Base-by-base conservation (phyloP, 2,113 vertebrate species). In the Hymenochirus boettgeri region DNA sequence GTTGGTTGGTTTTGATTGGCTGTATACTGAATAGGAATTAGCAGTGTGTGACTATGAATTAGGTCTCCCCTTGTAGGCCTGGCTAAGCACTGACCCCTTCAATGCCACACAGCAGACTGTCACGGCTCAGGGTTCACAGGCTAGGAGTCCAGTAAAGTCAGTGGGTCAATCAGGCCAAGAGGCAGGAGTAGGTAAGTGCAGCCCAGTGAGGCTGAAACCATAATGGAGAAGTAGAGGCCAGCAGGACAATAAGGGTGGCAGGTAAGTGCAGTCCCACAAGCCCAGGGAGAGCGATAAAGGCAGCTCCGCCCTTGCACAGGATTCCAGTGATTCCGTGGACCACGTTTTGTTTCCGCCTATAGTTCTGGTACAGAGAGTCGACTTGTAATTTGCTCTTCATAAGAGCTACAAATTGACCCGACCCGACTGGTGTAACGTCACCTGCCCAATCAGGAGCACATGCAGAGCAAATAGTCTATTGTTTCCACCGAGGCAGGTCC, bases 371-470 rank as follows among this genome's bases (percentile, higher is more conserved):
- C 7, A 15, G 11, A 9, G 17, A 42, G 39, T 42, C 39, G 13
- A 15, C 4, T 11, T 11, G 15, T 42, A 42, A 42, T 42, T n/a
- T 15, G 17, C 39, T 42, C 39, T 17, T 42, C n/a, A 42, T 6
- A 42, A 11, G 39, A 42, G 39, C 17, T 42, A 42, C 39, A n/a
- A 15, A 42, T 42, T n/a, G 39, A 31, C 29, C 29, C 10, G 29
- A 42, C 39, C 35, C 39, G 11, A 17, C 2, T 15, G 5, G 5
- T 15, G 11, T n/a, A 6, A 6, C 39, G 7, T 18, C 39, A 42
- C 17, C 39, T n/a, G 39, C 39, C 39, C 39, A 42, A n/a, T 42
- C 39, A 42, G 17, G 39, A 42, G 39, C 39, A 42, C 39, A 42
- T 42, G 39, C 39, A 42, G 39, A 42, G 39, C 39, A 42, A 5